Conservation (phyloP, 2,888 invertebrate genomes). For the Gymnocheta viridis region DNA sequence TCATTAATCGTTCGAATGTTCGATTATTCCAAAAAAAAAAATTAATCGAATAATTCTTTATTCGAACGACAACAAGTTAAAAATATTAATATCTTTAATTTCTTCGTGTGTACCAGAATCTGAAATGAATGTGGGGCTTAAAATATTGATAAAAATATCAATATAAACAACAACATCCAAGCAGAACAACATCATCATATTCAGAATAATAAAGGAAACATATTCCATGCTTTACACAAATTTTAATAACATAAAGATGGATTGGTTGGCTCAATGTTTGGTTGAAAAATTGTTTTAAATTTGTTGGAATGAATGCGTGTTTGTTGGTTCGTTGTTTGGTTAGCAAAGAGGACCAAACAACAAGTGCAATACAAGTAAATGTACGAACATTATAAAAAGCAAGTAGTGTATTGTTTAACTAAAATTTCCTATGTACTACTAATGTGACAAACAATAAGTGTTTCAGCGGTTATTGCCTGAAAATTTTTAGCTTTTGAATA, state of each 20-base stretch:
- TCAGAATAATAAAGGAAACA: not conserved
- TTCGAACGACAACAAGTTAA: too few species aligned
- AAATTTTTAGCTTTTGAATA: too few species aligned
- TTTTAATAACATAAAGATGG: conserved; percentile 38
- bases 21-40: too few species aligned
- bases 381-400: not conserved
- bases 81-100: too few species aligned
- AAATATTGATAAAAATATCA: conserved; percentile 17
- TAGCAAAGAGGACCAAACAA: not conserved
- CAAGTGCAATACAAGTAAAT: not conserved
- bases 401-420: not conserved
- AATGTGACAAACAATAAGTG: too few species aligned
- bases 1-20: too few species aligned
- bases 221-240: conserved; percentile 2
- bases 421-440: not conserved
- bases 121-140: conserved; percentile 3
- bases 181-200: not conserved
- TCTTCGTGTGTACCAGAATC: not conserved
- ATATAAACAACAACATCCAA: not conserved
- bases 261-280: conserved; percentile 9
- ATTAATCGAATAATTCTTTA: too few species aligned
- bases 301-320: not conserved
- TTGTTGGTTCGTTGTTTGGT: not conserved
- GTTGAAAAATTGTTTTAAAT: not conserved
- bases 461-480: too few species aligned